Evolutionary conservation across 2,797 vertebrate species (phyloP), one percentile per base, ranked within the genome.

Genomic region (Sebastes cheni): DNA sequence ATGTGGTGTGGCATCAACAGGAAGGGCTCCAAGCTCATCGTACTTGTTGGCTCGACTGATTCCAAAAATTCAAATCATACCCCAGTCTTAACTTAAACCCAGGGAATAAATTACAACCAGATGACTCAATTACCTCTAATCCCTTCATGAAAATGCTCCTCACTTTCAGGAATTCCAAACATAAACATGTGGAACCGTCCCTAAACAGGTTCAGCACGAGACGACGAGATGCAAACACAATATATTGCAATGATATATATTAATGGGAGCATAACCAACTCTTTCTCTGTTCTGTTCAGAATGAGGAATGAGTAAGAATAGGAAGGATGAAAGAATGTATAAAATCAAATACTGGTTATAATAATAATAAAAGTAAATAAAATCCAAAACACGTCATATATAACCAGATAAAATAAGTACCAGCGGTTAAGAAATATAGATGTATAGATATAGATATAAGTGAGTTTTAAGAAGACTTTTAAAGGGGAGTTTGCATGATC

Each of bases 101-200:
- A 77, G 8, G 14, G 50, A 74, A 73, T 67, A 39, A 78, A 82
- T 79, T 81, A 61, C 13, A 29, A 62, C 29, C 9, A 79, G 25
- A 88, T 82, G 75, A 92, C 39, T 88, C 60, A 85, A 61, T 86
- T 78, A 83, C 34, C 22, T 85, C 70, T 79, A 75, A 79, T 86
- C 64, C 66, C 32, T 29, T 79, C 25, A 76, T 79, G 20, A 80
- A 81, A 69, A 56, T 79, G 32, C 65, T 65, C 46, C 34, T 80
- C 27, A 75, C 50, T 84, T 82, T 82, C 16, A 88, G 62, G 67
- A 68, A 86, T 69, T 59, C 54, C 27, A 72, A 68, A 20, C 59
- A 61, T 58, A 72, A 62, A 74, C 36, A 62, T 20, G 2, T n/a
- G 6, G 18, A 50, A 16, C 13, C 11, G 39, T 10, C 11, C 18